These are phyloP conservation scores for Ascaphus truei DNA, from an alignment of 2,113 vertebrate species.

Conservation along the genomic window DNA sequence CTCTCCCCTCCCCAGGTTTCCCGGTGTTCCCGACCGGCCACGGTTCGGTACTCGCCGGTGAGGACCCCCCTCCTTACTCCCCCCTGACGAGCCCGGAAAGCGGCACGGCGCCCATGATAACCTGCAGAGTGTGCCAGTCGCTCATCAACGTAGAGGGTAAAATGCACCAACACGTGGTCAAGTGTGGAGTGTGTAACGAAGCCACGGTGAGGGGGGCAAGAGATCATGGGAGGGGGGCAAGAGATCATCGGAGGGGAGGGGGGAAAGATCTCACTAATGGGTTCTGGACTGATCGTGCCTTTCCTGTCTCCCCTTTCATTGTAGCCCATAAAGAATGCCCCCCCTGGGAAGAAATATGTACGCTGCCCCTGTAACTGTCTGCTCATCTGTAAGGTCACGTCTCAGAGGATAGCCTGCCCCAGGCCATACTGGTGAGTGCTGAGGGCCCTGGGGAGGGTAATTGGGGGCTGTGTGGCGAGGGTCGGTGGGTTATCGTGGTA, in stretches of 20 bases:
- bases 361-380: constrained; percentile 87
- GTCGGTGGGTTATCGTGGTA: too few species aligned
- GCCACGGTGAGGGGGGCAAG: constrained; percentile 69
- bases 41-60: constrained; percentile 76
- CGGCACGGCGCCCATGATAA: constrained; percentile 82
- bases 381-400: constrained; percentile 89
- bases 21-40: constrained; percentile 72
- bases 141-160: constrained; percentile 91
- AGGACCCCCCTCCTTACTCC: constrained; percentile 87
- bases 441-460: not conserved
- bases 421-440: constrained; percentile 79
- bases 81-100: constrained; percentile 85
- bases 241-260: not conserved
- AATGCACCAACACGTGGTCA: constrained; percentile 90
- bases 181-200: constrained; percentile 89
- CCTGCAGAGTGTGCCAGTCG: constrained; percentile 85
- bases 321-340: constrained; percentile 88
- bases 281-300: too few species aligned
- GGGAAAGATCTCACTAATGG: too few species aligned
- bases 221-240: not conserved
- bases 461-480: not conserved
- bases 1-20: constrained; percentile 58
- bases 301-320: constrained; percentile 47
- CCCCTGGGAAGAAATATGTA: constrained; percentile 87
- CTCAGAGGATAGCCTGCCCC: constrained; percentile 84